Conservation (phyloP, 2,888 invertebrate species). For the Agrilus biguttatus region DNA sequence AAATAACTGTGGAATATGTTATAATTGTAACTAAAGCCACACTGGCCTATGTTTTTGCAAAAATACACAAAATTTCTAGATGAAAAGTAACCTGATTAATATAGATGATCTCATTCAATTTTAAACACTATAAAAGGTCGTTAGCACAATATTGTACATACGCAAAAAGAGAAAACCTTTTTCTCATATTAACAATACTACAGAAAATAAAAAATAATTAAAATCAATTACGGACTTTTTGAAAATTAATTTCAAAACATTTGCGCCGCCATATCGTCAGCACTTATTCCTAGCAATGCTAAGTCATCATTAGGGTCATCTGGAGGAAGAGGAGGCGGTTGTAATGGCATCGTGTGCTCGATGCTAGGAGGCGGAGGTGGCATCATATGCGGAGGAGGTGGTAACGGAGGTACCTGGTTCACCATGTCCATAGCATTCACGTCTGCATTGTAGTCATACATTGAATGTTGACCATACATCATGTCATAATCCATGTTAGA, state of each 20-base stretch:
- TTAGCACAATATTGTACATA: too few species aligned
- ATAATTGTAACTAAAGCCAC: too few species aligned
- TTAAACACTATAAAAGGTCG: too few species aligned
- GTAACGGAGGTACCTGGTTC: background rate
- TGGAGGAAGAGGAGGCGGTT: slow-evolving; percentile 28
- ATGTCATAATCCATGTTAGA: slow-evolving; percentile 19
- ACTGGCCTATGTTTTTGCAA: too few species aligned
- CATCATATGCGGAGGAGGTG: slow-evolving; percentile 3
- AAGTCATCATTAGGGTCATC: slow-evolving; percentile 52
- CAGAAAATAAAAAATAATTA: too few species aligned
- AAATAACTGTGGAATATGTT: too few species aligned
- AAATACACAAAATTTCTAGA: too few species aligned
- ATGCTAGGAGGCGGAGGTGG: slow-evolving; percentile 16
- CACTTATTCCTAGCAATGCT: slow-evolving; percentile 76
- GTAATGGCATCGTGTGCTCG: slow-evolving; percentile 26
- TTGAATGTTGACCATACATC: slow-evolving; percentile 19
- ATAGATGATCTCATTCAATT: too few species aligned
- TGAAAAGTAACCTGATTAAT: too few species aligned
- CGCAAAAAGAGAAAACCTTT: too few species aligned
- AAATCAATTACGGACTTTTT: too few species aligned
- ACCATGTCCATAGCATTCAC: slow-evolving; percentile 7
- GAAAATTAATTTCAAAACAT: slow-evolving; percentile 15
- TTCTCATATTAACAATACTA: too few species aligned
- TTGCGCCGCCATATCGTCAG: slow-evolving; percentile 56
- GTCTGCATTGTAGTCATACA: slow-evolving; percentile 22